Evolutionary conservation across 2,888 invertebrate species (phyloP).

Genomic region (Tenthredo livida): DNA sequence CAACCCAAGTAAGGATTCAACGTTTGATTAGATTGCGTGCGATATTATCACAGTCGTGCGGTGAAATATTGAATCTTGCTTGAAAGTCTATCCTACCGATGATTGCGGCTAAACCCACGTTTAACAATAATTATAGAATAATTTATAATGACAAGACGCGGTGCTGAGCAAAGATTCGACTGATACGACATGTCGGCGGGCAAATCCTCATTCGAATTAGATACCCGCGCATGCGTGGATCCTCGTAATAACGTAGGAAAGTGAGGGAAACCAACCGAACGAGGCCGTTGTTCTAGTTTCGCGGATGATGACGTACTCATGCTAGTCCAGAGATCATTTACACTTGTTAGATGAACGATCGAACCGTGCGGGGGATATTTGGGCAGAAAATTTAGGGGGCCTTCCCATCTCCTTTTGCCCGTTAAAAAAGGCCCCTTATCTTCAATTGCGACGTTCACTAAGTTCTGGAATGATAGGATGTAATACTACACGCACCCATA

Average conservation of each 20-base stretch:
- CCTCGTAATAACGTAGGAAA: conserved; percentile 25
- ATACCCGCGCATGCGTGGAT: conserved; percentile 41
- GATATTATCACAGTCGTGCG: neutral
- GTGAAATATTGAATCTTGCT: neutral
- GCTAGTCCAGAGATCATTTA: conserved; percentile 36
- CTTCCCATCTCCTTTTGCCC: neutral
- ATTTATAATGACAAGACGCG: conserved; percentile 21
- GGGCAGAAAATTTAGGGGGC: neutral
- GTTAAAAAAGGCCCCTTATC: neutral
- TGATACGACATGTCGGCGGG: conserved; percentile 61
- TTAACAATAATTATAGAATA: neutral
- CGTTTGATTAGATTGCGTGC: neutral
- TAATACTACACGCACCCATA: neutral
- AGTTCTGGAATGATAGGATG: neutral
- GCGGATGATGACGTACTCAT: conserved; percentile 47
- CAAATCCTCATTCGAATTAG: conserved; percentile 55
- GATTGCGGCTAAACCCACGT: neutral
- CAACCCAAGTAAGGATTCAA: no score
- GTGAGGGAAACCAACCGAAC: conserved; percentile 41
- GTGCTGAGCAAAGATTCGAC: conserved; percentile 58
- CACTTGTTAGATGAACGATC: neutral
- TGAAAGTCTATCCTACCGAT: neutral
- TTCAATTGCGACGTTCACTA: neutral
- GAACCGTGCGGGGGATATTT: neutral
- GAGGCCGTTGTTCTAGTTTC: conserved; percentile 51